phyloP scores from a whole-genome alignment of 2,888 invertebrate genomes.

The Tenodera sinensis region DNA sequence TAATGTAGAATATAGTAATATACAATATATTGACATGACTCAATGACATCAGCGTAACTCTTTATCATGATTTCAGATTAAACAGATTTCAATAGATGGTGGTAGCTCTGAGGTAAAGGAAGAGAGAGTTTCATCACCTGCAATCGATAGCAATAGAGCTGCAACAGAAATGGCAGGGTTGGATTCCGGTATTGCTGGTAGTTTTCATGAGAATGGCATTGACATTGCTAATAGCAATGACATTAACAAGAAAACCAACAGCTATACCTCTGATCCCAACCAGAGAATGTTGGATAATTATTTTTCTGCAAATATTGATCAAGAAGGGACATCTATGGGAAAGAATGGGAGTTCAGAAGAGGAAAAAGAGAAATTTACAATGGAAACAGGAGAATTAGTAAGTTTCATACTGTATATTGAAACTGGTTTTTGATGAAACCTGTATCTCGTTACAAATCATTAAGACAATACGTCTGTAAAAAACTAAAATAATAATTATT shows the following conservation, averaged over 20 bases:
- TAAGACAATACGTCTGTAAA: too few relatives aligned
- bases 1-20: too few relatives aligned
- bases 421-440: not conserved
- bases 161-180: conserved; percentile 14
- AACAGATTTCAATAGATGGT: conserved; percentile 38
- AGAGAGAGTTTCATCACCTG: not conserved
- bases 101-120: conserved; percentile 36
- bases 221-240: not conserved
- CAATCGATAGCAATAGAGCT: conserved; percentile 26
- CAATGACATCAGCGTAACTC: too few relatives aligned
- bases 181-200: conserved; percentile 35
- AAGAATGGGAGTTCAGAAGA: conserved; percentile 8
- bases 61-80: conserved; percentile 37
- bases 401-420: not conserved
- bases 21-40: too few relatives aligned
- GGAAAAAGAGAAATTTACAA: conserved; percentile 24
- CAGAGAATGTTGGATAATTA: not conserved
- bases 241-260: not conserved
- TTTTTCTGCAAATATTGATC: not conserved
- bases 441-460: too few relatives aligned
- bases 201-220: conserved; percentile 25
- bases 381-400: conserved; percentile 18
- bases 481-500: too few relatives aligned
- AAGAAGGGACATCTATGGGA: not conserved
- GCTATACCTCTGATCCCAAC: not conserved